Evolutionary conservation across 1,140 invertebrate genomes (phyloP).

Genomic region (Trichoplusia ni): DNA sequence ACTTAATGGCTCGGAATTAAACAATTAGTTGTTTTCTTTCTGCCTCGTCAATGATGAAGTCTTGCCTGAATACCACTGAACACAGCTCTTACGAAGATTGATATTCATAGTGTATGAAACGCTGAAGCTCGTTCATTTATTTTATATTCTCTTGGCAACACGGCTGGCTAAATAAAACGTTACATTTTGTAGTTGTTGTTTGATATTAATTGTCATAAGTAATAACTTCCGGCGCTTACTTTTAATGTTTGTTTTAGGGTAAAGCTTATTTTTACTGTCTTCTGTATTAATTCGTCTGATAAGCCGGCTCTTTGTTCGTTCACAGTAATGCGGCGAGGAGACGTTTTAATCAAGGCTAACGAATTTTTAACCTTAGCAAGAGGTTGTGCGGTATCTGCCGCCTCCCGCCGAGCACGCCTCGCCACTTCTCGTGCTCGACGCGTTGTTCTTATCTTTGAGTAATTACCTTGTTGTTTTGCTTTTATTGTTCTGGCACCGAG

Average conservation of each 20-base stretch:
- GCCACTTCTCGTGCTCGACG: constrained; percentile 47
- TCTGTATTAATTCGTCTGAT: constrained; percentile 42
- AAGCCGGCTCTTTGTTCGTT: constrained; percentile 44
- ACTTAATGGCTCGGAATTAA: constrained; percentile 79
- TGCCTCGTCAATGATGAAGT: constrained; percentile 71
- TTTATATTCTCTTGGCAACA: neutral
- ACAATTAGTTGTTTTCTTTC: constrained; percentile 80
- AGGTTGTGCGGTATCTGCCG: constrained; percentile 38
- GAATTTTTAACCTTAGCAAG: constrained; percentile 46
- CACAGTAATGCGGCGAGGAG: constrained; percentile 38
- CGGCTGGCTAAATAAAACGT: neutral
- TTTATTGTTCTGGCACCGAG: constrained; percentile 48
- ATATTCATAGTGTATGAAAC: neutral
- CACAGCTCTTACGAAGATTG: constrained; percentile 11
- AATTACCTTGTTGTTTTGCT: constrained; percentile 62
- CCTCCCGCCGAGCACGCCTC: constrained; percentile 32
- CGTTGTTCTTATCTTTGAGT: constrained; percentile 69
- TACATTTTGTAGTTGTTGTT: neutral
- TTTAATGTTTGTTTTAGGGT: constrained; percentile 10
- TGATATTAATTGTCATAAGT: neutral
- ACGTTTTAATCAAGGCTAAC: constrained; percentile 49
- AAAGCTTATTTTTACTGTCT: constrained; percentile 34
- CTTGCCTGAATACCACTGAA: constrained; percentile 43
- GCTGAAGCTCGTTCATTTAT: neutral
- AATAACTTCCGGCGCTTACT: neutral